Base-by-base conservation (phyloP, 2,113 vertebrate species). In the rat (Rattus norvegicus) region DNA sequence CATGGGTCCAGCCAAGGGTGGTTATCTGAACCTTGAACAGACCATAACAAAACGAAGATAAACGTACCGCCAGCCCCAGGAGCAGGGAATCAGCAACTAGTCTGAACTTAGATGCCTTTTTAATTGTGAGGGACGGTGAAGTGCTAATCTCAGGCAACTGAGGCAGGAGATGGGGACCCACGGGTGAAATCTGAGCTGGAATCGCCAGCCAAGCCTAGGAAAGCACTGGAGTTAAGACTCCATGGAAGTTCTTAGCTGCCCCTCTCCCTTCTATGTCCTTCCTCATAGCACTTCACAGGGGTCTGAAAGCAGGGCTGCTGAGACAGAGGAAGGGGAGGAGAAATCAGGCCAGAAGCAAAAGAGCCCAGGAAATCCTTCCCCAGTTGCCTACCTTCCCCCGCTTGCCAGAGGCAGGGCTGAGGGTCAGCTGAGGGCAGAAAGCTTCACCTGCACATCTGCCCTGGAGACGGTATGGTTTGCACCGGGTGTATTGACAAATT, bases 21-120 rank as follows among this genome's bases (percentile, higher is more conserved):
- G 59, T 10, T 7, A 43, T 6, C 73, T 80, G 20, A 28, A 95
- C 28, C 6, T 73, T 65, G 36, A 86, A 79, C 0, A 77, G 76
- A 84, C 7, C 69, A 93, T 54, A 63, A 56, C 63, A 95, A 87
- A 96, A 73, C 24, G 63, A 90, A 49, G 56, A 65, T 0, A n/a
- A 33, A 65, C 63, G 26, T 33, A 20, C 43, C 84, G 9, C 59
- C 47, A 91, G 93, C 43, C 11, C 61, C 67, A 43, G 77, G 70
- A 86, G 86, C 61, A 92, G 56, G 70, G n/a, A 75, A n/a, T 2
- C 88, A 80, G 72, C 81, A 85, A 39, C 6, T 36, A 65, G 81
- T 5, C 76, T 70, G 75, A 88, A 81, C 22, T 36, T 0, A 88
- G 61, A 77, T 13, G 49, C 30, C 36, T 72, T 10, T 79, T 49